These are phyloP conservation scores for Ciconia maguari DNA, from an alignment of 2,113 vertebrate genomes.

Conservation along the genomic window DNA sequence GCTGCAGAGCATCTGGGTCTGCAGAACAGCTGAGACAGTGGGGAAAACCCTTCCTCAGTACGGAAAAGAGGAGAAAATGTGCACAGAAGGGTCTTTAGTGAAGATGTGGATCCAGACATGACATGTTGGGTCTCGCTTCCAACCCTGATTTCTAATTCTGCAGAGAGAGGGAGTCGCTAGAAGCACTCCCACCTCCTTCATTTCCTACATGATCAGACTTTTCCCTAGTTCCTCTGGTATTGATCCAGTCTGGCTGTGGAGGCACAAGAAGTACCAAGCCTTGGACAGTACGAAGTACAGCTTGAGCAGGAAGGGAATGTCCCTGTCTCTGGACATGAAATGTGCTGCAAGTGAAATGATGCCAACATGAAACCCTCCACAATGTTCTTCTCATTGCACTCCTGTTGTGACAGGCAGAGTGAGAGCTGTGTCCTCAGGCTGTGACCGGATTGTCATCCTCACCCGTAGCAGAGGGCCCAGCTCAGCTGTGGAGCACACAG, in stretches of 20 bases:
- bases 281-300: not conserved
- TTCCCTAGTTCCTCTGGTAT: not conserved
- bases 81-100: not conserved
- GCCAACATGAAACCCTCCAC: not conserved
- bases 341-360: not conserved
- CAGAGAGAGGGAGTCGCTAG: not conserved
- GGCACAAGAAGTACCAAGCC: not conserved
- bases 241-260: not conserved
- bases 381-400: not conserved
- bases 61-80: not conserved
- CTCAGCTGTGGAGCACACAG: not conserved
- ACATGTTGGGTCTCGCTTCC: not conserved
- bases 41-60: not conserved
- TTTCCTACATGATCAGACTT: not conserved
- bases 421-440: not conserved
- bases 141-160: not conserved
- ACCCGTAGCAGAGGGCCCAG: not conserved
- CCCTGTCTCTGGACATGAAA: not conserved
- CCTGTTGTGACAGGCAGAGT: not conserved
- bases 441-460: not conserved
- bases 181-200: not conserved
- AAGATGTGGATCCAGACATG: not conserved
- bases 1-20: not conserved
- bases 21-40: not conserved
- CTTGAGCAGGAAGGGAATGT: not conserved